phyloP scores from a whole-genome alignment of 2,113 vertebrate species.

The Strigops habroptila region DNA sequence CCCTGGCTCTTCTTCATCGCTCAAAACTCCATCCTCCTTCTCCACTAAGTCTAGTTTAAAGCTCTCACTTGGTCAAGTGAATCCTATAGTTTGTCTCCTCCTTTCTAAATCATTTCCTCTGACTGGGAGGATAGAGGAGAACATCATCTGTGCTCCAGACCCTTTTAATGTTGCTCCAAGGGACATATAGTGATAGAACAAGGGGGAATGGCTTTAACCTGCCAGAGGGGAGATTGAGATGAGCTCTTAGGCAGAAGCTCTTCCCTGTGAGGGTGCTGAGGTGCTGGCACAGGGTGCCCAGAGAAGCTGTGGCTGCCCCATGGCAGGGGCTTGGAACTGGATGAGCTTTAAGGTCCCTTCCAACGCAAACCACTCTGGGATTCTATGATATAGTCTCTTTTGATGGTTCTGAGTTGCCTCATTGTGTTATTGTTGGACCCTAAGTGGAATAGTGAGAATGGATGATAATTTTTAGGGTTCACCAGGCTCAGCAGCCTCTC shows the following conservation, averaged over 20 bases:
- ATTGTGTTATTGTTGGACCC: accelerated
- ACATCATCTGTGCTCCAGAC: background rate
- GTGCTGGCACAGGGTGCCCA: too few species aligned
- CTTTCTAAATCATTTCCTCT: background rate
- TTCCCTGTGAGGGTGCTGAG: too few species aligned
- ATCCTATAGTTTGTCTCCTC: background rate
- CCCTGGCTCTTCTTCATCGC: background rate
- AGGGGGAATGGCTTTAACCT: background rate
- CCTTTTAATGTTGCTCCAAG: background rate
- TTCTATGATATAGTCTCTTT: background rate
- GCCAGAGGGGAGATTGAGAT: background rate
- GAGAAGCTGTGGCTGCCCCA: too few species aligned
- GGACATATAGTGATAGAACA: background rate
- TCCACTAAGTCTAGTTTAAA: background rate
- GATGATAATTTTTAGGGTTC: background rate
- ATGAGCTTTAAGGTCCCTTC: too few species aligned
- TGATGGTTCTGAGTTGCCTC: background rate
- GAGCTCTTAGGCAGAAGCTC: background rate
- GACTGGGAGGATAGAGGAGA: background rate
- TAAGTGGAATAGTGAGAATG: accelerated
- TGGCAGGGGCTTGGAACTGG: too few species aligned
- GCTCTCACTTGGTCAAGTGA: background rate
- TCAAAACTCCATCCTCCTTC: background rate
- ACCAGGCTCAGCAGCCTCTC: background rate
- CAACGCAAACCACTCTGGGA: too few species aligned